Evolutionary conservation across 1,140 invertebrate genomes (phyloP).

Genomic region (Achroia grisella): DNA sequence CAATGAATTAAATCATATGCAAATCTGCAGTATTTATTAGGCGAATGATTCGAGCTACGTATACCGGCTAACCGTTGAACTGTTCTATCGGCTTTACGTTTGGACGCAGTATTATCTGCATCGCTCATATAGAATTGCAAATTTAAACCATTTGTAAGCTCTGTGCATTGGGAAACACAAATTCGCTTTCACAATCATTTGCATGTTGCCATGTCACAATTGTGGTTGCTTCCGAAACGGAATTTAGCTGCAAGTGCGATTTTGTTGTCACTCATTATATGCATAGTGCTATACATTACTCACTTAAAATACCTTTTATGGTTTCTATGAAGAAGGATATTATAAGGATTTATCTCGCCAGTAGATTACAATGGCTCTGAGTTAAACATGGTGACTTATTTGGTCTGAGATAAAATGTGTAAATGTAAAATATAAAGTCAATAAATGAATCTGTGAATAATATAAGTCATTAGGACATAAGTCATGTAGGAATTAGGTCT

Average conservation of each 20-base stretch:
- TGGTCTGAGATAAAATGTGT: no score
- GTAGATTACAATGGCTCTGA: no score
- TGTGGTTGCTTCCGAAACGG: constrained; percentile 45
- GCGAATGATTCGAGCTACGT: not conserved
- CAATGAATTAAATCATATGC: not conserved
- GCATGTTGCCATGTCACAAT: constrained; percentile 56
- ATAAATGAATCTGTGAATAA: no score
- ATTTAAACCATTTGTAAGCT: constrained; percentile 69
- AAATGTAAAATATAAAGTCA: no score
- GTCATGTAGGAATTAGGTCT: no score
- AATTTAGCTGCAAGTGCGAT: no score
- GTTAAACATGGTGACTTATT: no score
- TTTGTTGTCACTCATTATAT: not conserved
- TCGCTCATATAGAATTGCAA: constrained; percentile 27
- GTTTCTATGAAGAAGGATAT: no score
- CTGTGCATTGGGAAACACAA: constrained; percentile 64
- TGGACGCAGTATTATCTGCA: constrained; percentile 17
- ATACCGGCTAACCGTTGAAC: constrained; percentile 8
- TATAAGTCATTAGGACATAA: no score
- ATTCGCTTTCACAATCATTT: constrained; percentile 69
- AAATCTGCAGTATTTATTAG: not conserved
- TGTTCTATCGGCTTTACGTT: constrained; percentile 30
- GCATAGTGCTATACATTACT: no score
- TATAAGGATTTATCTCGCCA: no score
- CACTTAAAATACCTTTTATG: no score